A percentile compares a stretch with the other conserved stretches of the same genome.
Evolutionary conservation across 1,140 invertebrate species (phyloP).

Genomic region (Caenorhabditis briggsae): DNA sequence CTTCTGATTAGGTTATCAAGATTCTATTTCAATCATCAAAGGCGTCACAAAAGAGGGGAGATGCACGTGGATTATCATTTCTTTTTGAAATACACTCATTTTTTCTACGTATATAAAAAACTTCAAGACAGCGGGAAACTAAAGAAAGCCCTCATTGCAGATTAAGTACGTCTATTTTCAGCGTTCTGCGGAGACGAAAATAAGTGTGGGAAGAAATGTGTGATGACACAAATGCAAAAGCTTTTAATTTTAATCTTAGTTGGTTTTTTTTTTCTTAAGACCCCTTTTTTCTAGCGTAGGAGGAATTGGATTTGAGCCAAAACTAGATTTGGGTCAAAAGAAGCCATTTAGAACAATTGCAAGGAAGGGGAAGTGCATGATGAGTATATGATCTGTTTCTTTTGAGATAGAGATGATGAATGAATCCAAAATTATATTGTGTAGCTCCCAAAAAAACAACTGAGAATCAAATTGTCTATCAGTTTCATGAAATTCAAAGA

Average conservation of each 20-base stretch:
- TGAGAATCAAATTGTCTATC: too few species aligned
- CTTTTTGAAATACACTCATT: not conserved
- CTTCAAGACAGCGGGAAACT: too few species aligned
- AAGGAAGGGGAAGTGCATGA: not conserved
- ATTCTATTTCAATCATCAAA: not conserved
- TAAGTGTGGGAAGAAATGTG: constrained; percentile 12
- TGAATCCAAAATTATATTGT: too few species aligned
- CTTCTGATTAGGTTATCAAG: constrained; percentile 15
- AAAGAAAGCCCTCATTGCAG: not conserved
- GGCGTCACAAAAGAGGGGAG: constrained; percentile 8
- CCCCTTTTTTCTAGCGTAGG: not conserved
- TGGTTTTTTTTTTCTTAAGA: too few species aligned
- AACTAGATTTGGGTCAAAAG: constrained; percentile 5
- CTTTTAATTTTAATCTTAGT: constrained; percentile 25
- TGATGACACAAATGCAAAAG: constrained; percentile 3
- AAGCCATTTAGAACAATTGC: not conserved
- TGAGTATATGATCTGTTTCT: not conserved
- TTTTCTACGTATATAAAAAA: too few species aligned
- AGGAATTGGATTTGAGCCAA: constrained; percentile 40
- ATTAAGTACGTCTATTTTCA: constrained; percentile 29
- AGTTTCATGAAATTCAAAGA: not conserved
- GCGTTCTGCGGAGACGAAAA: constrained; percentile 31
- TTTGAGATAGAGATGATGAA: too few species aligned
- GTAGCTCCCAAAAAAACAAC: too few species aligned
- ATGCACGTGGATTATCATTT: not conserved